Evolutionary conservation across 1,140 invertebrate species (phyloP).

Genomic region (Neodiprion pinetum): DNA sequence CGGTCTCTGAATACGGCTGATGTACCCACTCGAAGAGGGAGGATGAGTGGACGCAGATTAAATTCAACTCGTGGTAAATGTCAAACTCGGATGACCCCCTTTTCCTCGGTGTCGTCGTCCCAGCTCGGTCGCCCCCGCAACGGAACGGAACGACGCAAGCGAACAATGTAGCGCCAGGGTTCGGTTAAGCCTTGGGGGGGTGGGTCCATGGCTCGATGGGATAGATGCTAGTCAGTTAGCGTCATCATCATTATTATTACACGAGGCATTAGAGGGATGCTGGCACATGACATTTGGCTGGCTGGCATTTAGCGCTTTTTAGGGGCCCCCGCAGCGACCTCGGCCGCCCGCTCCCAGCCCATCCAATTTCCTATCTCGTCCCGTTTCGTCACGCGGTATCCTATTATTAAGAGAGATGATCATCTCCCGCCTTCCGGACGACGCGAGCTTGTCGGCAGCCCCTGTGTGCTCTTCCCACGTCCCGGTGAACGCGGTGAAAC

Average conservation of each 20-base stretch:
- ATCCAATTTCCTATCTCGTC: constrained; percentile 54
- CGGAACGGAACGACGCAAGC: neutral
- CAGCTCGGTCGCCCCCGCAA: neutral
- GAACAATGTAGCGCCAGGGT: neutral
- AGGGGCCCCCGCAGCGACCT: neutral
- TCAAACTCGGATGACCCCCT: neutral
- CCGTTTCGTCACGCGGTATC: constrained; percentile 10
- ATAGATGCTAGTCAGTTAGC: neutral
- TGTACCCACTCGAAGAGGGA: neutral
- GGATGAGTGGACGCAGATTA: neutral
- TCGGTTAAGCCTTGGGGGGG: neutral
- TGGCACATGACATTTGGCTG: constrained; percentile 52
- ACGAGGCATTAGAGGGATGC: constrained; percentile 44
- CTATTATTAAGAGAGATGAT: constrained; percentile 31
- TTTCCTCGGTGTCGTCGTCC: neutral
- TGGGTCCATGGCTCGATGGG: neutral
- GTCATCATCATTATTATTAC: constrained; percentile 2
- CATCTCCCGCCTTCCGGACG: constrained; percentile 48
- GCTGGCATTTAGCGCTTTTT: constrained; percentile 45
- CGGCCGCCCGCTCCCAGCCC: constrained; percentile 38
- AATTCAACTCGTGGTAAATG: neutral
- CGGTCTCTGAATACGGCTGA: too few species aligned
- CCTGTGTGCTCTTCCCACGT: constrained; percentile 47
- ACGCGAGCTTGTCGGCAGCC: constrained; percentile 42
- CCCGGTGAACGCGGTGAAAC: neutral